Conservation (phyloP, 2,113 vertebrate genomes). For the Cephalopterus ornatus region DNA sequence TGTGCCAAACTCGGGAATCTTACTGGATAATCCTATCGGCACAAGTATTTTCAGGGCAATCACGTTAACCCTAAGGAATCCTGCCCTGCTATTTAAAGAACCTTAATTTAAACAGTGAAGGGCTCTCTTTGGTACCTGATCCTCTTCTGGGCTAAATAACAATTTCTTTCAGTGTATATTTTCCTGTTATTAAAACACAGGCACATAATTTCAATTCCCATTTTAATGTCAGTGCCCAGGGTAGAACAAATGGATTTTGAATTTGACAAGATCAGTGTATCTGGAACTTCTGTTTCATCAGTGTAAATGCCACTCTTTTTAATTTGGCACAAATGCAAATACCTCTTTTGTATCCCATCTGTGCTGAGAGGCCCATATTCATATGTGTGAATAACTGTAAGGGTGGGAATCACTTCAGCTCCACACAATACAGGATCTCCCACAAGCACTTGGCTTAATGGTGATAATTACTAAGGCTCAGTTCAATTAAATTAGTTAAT, state of each 20-base stretch:
- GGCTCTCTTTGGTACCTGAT: background rate
- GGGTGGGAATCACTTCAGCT: background rate
- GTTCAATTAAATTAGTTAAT: background rate
- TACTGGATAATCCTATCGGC: background rate
- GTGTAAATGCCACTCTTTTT: background rate
- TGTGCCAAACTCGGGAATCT: background rate
- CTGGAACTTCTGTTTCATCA: background rate
- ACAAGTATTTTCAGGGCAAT: background rate
- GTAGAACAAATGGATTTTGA: background rate
- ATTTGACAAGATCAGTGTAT: background rate
- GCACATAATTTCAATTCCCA: background rate
- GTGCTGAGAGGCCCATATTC: background rate
- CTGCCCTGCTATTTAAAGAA: background rate
- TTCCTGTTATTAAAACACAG: background rate
- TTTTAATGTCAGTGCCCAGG: background rate
- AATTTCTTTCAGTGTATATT: background rate
- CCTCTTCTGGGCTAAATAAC: background rate
- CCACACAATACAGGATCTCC: background rate
- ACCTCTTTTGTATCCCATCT: background rate
- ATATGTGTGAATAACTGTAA: background rate
- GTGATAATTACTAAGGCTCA: background rate
- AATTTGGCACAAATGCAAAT: background rate
- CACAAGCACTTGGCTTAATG: background rate
- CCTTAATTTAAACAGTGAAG: background rate
- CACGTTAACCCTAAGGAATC: background rate